phyloP scores from a whole-genome alignment of 2,888 invertebrate species.

The Hirtodrosophila cameraria region DNA sequence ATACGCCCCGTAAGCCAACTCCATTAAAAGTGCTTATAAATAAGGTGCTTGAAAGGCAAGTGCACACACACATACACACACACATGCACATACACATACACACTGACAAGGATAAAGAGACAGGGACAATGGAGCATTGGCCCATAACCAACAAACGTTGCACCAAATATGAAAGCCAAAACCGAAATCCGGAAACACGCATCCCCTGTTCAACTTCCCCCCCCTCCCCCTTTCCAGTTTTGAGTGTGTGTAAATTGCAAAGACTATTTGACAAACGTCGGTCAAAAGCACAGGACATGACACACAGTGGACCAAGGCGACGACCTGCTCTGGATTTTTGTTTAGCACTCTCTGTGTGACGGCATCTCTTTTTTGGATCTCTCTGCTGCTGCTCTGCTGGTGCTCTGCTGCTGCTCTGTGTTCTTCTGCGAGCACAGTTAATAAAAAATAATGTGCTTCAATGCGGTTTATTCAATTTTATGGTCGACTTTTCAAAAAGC shows the following conservation, averaged over 20 bases:
- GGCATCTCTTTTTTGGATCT: constrained; percentile 3
- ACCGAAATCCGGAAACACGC: constrained; percentile 49
- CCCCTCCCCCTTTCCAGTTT: constrained; percentile 26
- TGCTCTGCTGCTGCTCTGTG: constrained; percentile 16
- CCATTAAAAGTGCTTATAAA: constrained; percentile 81
- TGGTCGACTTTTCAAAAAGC: constrained; percentile 77
- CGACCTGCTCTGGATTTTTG: constrained; percentile 70
- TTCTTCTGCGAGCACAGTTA: constrained; percentile 64
- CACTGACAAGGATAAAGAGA: constrained; percentile 17
- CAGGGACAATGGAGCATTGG: constrained; percentile 61
- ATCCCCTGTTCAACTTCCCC: neutral
- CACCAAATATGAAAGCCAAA: constrained; percentile 57
- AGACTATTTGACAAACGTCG: constrained; percentile 79
- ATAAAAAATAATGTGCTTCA: constrained; percentile 79
- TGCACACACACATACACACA: constrained; percentile 51
- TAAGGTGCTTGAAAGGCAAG: constrained; percentile 80
- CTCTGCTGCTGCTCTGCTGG: constrained; percentile 34
- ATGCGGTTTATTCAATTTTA: constrained; percentile 80
- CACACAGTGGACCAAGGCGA: constrained; percentile 37
- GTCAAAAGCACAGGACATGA: constrained; percentile 68
- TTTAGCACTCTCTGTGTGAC: constrained; percentile 65
- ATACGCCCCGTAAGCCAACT: constrained; percentile 72
- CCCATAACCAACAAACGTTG: constrained; percentile 77
- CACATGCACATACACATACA: constrained; percentile 16
- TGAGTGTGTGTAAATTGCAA: constrained; percentile 78